Conservation (phyloP, 1,140 invertebrate genomes). For the Araneus ventricosus region DNA sequence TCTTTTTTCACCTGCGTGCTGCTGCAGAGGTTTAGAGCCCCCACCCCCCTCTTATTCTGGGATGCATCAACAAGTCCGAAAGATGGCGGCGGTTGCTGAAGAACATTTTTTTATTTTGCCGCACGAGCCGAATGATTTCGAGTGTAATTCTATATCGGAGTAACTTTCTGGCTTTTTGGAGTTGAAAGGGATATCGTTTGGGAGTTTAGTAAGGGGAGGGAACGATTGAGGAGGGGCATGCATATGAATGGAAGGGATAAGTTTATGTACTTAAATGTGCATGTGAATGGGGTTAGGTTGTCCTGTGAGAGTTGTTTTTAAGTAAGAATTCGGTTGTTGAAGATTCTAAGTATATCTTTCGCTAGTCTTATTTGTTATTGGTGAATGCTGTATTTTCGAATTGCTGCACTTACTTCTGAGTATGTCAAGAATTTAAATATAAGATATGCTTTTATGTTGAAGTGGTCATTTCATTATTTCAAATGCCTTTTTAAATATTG, state of each 20-base stretch:
- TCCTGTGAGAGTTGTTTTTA: background rate
- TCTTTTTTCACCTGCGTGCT: constrained; percentile 66
- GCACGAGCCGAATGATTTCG: constrained; percentile 6
- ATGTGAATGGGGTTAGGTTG: background rate
- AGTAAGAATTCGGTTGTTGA: background rate
- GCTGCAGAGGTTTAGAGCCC: background rate
- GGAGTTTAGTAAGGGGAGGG: background rate
- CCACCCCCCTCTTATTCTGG: background rate
- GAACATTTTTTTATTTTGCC: constrained; percentile 20
- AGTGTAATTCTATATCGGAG: constrained; percentile 43
- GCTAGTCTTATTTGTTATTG: no score
- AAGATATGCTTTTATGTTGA: no score
- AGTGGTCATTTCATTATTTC: no score
- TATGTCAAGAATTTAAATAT: no score
- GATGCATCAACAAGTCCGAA: constrained; percentile 38
- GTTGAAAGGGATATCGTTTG: constrained; percentile 28
- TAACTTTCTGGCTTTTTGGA: constrained; percentile 27
- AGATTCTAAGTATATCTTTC: background rate
- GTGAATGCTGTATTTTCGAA: no score
- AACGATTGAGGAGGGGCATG: background rate
- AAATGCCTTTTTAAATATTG: no score
- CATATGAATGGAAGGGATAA: background rate
- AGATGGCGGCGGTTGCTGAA: background rate
- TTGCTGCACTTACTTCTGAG: no score
- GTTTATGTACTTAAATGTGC: background rate